Evolutionary conservation across 1,140 invertebrate genomes (phyloP).

Genomic region (Polyergus mexicanus): DNA sequence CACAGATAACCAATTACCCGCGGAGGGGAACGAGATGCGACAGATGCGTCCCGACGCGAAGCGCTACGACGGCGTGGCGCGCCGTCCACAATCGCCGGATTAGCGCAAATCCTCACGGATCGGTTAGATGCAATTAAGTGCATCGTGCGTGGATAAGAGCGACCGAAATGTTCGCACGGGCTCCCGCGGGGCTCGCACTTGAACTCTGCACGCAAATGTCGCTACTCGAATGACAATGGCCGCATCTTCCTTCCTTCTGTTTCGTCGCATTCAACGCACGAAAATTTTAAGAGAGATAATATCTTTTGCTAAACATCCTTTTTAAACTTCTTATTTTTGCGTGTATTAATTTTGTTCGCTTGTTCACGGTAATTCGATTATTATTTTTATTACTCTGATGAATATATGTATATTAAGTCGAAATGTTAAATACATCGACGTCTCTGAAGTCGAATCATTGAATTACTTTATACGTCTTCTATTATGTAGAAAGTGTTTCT

Average conservation of each 20-base stretch:
- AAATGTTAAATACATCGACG: neutral
- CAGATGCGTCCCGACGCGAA: conserved; percentile 84
- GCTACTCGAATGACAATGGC: conserved; percentile 43
- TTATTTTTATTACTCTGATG: too few relatives aligned
- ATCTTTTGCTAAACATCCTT: neutral
- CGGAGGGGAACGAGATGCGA: conserved; percentile 76
- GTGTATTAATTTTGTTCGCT: too few relatives aligned
- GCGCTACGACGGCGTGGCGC: conserved; percentile 72
- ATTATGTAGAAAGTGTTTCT: neutral
- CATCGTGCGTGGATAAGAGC: conserved; percentile 67
- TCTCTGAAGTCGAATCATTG: neutral
- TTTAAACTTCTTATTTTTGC: too few relatives aligned
- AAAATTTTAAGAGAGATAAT: neutral
- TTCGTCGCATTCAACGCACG: neutral
- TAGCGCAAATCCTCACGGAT: conserved; percentile 76
- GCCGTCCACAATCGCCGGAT: conserved; percentile 82
- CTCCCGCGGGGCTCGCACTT: conserved; percentile 36
- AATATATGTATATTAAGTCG: too few relatives aligned
- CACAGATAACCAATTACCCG: conserved; percentile 86
- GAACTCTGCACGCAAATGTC: conserved; percentile 56
- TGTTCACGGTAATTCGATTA: too few relatives aligned
- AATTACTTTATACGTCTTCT: neutral
- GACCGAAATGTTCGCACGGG: conserved; percentile 61
- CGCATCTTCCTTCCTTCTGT: neutral
- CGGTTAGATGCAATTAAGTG: conserved; percentile 76